These are phyloP conservation scores for Pomacea canaliculata DNA, from an alignment of 2,888 invertebrate genomes.

Conservation along the genomic window DNA sequence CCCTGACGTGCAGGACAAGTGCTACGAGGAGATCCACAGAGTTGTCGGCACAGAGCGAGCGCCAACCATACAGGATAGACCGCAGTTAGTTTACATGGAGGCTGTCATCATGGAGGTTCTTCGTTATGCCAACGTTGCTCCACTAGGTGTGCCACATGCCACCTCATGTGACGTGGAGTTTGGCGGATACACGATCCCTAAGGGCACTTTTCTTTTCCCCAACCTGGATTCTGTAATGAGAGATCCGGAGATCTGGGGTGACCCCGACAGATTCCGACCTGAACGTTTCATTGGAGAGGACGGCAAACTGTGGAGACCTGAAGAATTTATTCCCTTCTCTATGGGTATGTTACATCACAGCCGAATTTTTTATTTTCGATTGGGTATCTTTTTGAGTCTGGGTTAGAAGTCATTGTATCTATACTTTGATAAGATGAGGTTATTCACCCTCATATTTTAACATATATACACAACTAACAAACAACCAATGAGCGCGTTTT, in stretches of 20 bases:
- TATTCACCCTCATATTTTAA: too few relatives aligned
- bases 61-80: constrained; percentile 42
- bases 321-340: constrained; percentile 42
- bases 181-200: constrained; percentile 56
- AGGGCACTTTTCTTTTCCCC: constrained; percentile 19
- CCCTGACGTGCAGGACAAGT: constrained; percentile 73
- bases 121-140: too few relatives aligned
- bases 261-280: constrained; percentile 51
- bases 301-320: constrained; percentile 31
- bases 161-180: constrained; percentile 46
- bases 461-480: too few relatives aligned
- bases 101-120: too few relatives aligned
- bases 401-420: too few relatives aligned
- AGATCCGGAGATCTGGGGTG: constrained; percentile 46
- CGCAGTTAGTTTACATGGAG: neutral
- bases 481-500: too few relatives aligned
- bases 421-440: too few relatives aligned
- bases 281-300: constrained; percentile 47
- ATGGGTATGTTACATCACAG: too few relatives aligned
- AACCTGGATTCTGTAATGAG: constrained; percentile 43
- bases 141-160: constrained; percentile 33
- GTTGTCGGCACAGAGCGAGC: constrained; percentile 61
- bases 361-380: too few relatives aligned
- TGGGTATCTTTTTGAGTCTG: too few relatives aligned
- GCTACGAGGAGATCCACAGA: constrained; percentile 39